A percentile compares a stretch with the other conserved stretches of the same genome.
These are phyloP conservation scores for Papilio glaucus DNA, from an alignment of 1,140 invertebrate species.

Conservation along the genomic window DNA sequence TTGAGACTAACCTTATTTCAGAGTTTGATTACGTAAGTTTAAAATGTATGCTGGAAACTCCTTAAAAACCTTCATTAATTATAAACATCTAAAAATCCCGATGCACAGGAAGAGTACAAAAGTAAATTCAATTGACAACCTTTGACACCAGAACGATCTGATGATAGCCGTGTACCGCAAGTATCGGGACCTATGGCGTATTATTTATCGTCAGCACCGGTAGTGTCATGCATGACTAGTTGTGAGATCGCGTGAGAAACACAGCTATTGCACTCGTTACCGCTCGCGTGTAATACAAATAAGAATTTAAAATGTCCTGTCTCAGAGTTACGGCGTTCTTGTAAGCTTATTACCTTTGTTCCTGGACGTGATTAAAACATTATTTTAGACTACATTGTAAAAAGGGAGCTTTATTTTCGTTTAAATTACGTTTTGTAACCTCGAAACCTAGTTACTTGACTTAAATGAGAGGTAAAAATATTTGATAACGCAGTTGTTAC, in stretches of 20 bases:
- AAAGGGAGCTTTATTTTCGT: background rate
- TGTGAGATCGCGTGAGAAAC: slow-evolving; percentile 60
- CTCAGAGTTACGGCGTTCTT: slow-evolving; percentile 62
- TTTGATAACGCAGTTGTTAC: too few species aligned
- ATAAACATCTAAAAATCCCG: background rate
- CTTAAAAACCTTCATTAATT: too few species aligned
- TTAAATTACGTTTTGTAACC: background rate
- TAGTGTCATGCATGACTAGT: slow-evolving; percentile 37
- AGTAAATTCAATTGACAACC: slow-evolving; percentile 16
- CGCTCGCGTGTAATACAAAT: slow-evolving; percentile 65
- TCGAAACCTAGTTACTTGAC: background rate
- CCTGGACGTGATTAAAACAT: background rate
- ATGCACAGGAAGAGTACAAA: background rate
- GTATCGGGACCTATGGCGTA: slow-evolving; percentile 9
- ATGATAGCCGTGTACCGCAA: slow-evolving; percentile 20
- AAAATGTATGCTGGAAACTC: too few species aligned
- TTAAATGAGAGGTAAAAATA: too few species aligned
- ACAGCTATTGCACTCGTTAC: slow-evolving; percentile 54
- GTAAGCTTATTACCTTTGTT: slow-evolving; percentile 57
- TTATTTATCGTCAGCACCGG: slow-evolving; percentile 26
- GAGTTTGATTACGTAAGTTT: too few species aligned
- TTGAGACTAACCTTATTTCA: too few species aligned
- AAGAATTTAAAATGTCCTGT: slow-evolving; percentile 65
- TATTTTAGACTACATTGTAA: background rate
- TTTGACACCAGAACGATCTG: slow-evolving; percentile 22